Evolutionary conservation across 2,888 invertebrate genomes (phyloP).

Genomic region (Sphecodes monilicornis): DNA sequence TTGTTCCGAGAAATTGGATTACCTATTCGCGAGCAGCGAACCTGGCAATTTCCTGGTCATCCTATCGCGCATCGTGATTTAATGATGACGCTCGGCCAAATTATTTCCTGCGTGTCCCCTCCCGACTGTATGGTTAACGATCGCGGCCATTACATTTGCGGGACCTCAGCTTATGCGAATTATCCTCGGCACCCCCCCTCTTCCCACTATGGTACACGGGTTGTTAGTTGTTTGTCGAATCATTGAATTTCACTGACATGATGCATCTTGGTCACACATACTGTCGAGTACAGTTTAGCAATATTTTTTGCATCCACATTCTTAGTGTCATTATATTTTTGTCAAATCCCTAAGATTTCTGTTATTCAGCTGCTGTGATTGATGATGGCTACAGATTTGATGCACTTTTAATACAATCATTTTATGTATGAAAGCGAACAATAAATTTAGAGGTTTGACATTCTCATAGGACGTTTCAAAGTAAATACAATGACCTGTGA

Average conservation of each 20-base stretch:
- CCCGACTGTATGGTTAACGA: constrained; percentile 56
- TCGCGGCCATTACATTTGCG: constrained; percentile 39
- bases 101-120: constrained; percentile 66
- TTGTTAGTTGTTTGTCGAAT: neutral
- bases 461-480: neutral
- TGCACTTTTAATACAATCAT: no score
- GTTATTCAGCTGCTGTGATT: no score
- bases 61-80: constrained; percentile 56
- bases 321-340: no score
- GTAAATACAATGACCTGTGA: neutral
- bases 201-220: constrained; percentile 8
- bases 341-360: no score
- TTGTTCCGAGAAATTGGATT: constrained; percentile 69
- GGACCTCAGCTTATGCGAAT: constrained; percentile 29
- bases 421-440: no score
- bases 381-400: no score
- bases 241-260: neutral
- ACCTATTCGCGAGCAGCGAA: constrained; percentile 61
- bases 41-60: constrained; percentile 69
- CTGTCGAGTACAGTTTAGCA: no score
- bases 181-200: constrained; percentile 21
- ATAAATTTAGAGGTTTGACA: no score
- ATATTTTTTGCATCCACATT: no score
- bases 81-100: constrained; percentile 64
- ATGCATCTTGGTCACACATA: no score